These are phyloP conservation scores for Callyntrura guangdongensis DNA, from an alignment of 2,888 invertebrate species.

Conservation along the genomic window DNA sequence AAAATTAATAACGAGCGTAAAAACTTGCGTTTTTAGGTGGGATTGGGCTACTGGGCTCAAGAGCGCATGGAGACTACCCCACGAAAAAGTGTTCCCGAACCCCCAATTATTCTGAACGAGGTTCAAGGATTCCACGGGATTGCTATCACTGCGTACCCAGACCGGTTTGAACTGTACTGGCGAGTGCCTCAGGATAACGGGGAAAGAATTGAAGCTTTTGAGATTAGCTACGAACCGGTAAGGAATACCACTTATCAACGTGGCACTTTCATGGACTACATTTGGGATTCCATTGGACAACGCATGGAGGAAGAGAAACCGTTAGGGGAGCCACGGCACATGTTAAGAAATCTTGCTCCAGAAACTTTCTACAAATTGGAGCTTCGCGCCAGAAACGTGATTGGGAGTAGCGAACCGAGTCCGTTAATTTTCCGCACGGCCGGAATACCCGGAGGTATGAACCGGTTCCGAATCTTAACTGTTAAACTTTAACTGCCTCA, in stretches of 20 bases:
- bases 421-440: slow-evolving; percentile 94
- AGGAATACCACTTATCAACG: slow-evolving; percentile 80
- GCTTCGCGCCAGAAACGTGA: slow-evolving; percentile 93
- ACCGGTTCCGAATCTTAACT: too few species aligned
- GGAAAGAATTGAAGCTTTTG: slow-evolving; percentile 94
- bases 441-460: slow-evolving; percentile 89
- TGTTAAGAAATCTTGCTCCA: slow-evolving; percentile 90
- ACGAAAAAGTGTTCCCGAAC: slow-evolving; percentile 91
- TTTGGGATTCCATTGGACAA: slow-evolving; percentile 84
- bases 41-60: slow-evolving; percentile 92
- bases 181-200: slow-evolving; percentile 95
- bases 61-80: slow-evolving; percentile 90
- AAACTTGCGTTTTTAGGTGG: too few species aligned
- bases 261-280: slow-evolving; percentile 67
- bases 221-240: slow-evolving; percentile 92
- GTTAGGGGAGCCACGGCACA: slow-evolving; percentile 83
- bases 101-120: slow-evolving; percentile 89
- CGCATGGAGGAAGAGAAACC: slow-evolving; percentile 72
- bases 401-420: slow-evolving; percentile 93
- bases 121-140: slow-evolving; percentile 86
- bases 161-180: slow-evolving; percentile 94
- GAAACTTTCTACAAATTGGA: slow-evolving; percentile 95
- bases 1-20: too few species aligned
- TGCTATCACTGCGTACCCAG: slow-evolving; percentile 89
- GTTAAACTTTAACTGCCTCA: slow-evolving; percentile 3